Evolutionary conservation across 1,140 invertebrate species (phyloP).

Genomic region (Neodiprion lecontei): DNA sequence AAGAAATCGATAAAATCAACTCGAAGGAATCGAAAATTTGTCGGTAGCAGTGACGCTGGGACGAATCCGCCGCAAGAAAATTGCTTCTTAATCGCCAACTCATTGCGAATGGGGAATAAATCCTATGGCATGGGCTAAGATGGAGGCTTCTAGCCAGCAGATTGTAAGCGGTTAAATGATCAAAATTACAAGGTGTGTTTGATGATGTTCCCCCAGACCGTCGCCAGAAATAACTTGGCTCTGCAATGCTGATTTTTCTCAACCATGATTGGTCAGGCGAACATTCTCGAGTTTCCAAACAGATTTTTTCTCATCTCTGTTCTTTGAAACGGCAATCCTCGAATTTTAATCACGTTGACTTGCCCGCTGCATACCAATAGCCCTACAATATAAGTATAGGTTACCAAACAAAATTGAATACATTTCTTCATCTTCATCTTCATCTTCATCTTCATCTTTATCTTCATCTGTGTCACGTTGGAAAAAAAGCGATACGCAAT

Average conservation of each 20-base stretch:
- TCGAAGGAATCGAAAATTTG: background rate
- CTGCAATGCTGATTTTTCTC: conserved; percentile 34
- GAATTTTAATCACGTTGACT: too few species aligned
- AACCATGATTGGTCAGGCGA: conserved; percentile 38
- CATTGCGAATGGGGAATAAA: conserved; percentile 50
- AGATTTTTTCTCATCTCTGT: background rate
- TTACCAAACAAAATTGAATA: too few species aligned
- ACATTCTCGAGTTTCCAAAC: conserved; percentile 27
- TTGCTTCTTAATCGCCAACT: conserved; percentile 23
- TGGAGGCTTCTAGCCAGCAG: conserved; percentile 33
- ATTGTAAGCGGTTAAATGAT: conserved; percentile 60
- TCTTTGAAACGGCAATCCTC: too few species aligned
- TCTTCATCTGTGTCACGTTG: too few species aligned
- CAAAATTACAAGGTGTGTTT: conserved; percentile 60
- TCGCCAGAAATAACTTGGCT: conserved; percentile 30
- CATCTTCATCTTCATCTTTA: too few species aligned
- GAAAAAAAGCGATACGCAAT: too few species aligned
- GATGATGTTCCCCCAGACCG: conserved; percentile 50
- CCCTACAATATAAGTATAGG: too few species aligned
- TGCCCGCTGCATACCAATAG: too few species aligned
- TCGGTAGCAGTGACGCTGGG: background rate
- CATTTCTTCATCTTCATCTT: too few species aligned
- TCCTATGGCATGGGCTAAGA: conserved; percentile 47
- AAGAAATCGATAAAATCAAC: too few species aligned
- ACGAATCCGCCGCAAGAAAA: background rate